These are phyloP conservation scores for Smittia sp. DNA, from an alignment of 2,888 invertebrate genomes.

Conservation along the genomic window DNA sequence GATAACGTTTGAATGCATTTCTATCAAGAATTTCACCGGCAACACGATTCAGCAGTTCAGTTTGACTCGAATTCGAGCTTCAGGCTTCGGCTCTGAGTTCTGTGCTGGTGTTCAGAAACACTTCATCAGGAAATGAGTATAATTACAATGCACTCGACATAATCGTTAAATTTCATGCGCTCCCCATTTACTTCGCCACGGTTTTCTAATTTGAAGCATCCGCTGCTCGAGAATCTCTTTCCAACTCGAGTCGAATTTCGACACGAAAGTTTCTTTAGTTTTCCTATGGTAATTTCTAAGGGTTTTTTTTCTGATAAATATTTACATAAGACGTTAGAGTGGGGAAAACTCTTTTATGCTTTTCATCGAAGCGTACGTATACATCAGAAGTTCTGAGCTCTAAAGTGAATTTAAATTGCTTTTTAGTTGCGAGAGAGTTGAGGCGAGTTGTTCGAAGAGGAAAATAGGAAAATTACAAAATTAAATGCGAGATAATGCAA, in stretches of 20 bases:
- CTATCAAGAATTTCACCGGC: too few species aligned
- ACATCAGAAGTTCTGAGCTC: slow-evolving; percentile 5
- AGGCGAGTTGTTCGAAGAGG: not conserved
- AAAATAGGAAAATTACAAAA: not conserved
- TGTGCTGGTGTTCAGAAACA: not conserved
- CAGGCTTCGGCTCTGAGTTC: too few species aligned
- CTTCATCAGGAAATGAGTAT: not conserved
- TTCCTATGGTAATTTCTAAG: not conserved
- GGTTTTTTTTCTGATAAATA: not conserved
- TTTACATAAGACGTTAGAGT: slow-evolving; percentile 2
- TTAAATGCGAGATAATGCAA: slow-evolving; percentile 13
- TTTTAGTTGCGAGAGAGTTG: not conserved
- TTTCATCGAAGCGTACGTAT: not conserved
- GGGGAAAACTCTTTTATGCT: not conserved
- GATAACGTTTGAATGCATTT: too few species aligned
- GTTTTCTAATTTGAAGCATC: slow-evolving; percentile 14
- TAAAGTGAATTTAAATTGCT: slow-evolving; percentile 23
- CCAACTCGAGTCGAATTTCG: not conserved
- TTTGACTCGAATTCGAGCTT: too few species aligned
- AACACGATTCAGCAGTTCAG: too few species aligned
- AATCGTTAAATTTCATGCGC: not conserved
- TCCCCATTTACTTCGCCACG: not conserved
- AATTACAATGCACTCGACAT: slow-evolving; percentile 7
- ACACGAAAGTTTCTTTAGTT: not conserved
- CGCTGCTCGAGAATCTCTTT: not conserved